phyloP scores from a whole-genome alignment of 2,888 invertebrate genomes.

The Petrolisthes cinctipes region DNA sequence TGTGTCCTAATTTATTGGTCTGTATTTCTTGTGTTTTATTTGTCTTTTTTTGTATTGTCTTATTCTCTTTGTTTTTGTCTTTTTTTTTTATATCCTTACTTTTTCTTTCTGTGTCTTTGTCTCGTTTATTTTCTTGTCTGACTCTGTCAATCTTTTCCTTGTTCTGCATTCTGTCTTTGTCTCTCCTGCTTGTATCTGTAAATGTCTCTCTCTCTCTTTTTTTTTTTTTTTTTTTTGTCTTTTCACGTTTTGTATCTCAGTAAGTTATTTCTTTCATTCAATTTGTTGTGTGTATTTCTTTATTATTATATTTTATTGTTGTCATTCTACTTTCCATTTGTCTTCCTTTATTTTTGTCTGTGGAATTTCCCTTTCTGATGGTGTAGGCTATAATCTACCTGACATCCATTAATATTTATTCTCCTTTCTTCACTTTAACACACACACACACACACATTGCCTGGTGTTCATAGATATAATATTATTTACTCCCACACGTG shows the following conservation, averaged over 20 bases:
- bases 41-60: background rate
- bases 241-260: background rate
- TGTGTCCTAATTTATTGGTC: background rate
- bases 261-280: no score
- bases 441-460: background rate
- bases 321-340: no score
- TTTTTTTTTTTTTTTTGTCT: no score
- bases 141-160: background rate
- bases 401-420: no score
- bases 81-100: background rate
- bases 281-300: no score
- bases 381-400: no score
- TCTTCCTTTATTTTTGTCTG: no score
- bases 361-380: no score
- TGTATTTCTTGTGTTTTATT: slow-evolving; percentile 5
- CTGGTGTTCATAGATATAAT: background rate
- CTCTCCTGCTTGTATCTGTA: background rate
- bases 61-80: background rate
- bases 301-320: no score
- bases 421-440: background rate
- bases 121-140: background rate
- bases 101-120: background rate
- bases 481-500: no score
- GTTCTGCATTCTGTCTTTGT: background rate
- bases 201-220: background rate